Base-by-base conservation (phyloP, 53 echinoderm and acorn worm species). In the Crossaster papposus region DNA sequence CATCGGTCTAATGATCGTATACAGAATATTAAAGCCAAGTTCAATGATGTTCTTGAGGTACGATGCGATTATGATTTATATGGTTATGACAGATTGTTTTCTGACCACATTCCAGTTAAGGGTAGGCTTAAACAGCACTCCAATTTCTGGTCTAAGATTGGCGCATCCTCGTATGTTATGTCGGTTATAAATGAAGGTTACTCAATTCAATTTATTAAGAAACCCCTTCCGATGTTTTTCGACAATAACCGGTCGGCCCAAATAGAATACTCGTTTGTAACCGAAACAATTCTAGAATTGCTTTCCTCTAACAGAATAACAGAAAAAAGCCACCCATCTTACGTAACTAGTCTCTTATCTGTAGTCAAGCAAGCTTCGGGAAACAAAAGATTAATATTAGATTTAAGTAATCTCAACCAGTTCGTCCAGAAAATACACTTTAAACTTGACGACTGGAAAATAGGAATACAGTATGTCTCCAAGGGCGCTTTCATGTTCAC, bases 391-490 rank as follows among this genome's bases (percentile, higher is more conserved):
- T 53, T 86, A 55, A 86, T 86, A 30, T 36, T 86, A 9, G 84
- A 84, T 23, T 68, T 84, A 1, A 84, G 84, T 29, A 51, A 4
- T 26, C 70, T 84, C 4, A 70, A 84, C 32, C 70, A 84, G n/a
- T 84, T 70, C 34, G n/a, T 71, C 28, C 31, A 5, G 12, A 70
- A 50, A 51, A 51, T 24, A 6, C 70, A 84, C 22, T 62, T 76
- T 32, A 87, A 87, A 31, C 58, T 75, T 17, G 87, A 87, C 23
- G 87, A 87, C 32, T 87, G 87, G 87, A 87, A 73, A 31, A 62
- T 87, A 9, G 74, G 36, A 20, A 12, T 73, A 22, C 54, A 75
- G 28, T 53, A 44, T 36, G 12, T 87, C 18, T 76, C 58, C 10
- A 34, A 75, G 31, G 34, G 55, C 24, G 76, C 75, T 8, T 17